phyloP scores from a whole-genome alignment of 2,888 invertebrate genomes.

The Synergus umbraculus region DNA sequence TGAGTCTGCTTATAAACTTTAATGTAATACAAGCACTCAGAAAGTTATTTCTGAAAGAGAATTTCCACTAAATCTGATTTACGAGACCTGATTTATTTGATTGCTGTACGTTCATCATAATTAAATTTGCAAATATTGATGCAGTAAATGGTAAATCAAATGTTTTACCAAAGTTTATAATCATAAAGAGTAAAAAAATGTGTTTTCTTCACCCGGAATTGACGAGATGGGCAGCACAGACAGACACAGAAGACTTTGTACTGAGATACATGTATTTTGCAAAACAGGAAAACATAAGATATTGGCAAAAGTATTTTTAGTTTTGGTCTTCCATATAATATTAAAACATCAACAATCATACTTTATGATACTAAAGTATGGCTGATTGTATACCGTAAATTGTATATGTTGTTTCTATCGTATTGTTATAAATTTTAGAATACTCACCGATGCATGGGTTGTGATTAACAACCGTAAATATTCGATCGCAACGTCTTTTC shows the following conservation, averaged over 20 bases:
- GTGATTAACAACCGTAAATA: conserved; percentile 93
- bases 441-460: conserved; percentile 96
- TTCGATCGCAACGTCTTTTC: conserved; percentile 92
- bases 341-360: conserved; percentile 16
- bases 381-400: background rate
- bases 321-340: background rate
- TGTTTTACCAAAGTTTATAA: too few relatives aligned
- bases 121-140: too few relatives aligned
- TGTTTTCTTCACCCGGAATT: conserved; percentile 10
- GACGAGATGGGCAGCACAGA: conserved; percentile 28
- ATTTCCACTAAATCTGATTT: too few relatives aligned
- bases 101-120: too few relatives aligned
- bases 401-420: background rate
- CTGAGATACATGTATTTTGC: conserved; percentile 9
- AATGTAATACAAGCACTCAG: too few relatives aligned
- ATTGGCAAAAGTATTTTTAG: background rate
- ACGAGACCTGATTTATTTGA: too few relatives aligned
- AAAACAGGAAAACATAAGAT: background rate
- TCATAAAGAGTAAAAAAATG: too few relatives aligned
- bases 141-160: too few relatives aligned
- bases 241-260: conserved; percentile 23
- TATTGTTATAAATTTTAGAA: background rate
- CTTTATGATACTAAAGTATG: background rate
- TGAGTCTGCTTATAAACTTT: background rate
- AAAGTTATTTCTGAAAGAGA: too few relatives aligned